Conservation (phyloP, 2,888 invertebrate genomes). For the Dryococelus australis region DNA sequence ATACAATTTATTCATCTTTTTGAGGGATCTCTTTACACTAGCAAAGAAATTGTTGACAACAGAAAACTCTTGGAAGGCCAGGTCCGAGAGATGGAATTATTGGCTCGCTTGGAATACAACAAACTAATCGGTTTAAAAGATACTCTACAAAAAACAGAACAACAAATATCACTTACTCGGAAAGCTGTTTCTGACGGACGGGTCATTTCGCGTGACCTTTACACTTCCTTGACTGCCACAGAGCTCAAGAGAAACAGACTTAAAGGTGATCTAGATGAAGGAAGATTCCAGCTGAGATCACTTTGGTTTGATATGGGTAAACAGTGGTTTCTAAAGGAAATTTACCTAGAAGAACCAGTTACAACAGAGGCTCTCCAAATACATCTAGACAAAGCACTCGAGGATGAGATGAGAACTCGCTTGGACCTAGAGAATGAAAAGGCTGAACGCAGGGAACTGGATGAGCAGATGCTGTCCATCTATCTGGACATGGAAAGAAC, state of each 20-base stretch:
- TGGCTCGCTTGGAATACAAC: background rate
- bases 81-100: background rate
- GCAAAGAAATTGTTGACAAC: background rate
- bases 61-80: background rate
- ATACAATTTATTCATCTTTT: background rate
- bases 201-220: background rate
- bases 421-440: slow-evolving; percentile 12
- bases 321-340: background rate
- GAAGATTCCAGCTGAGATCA: background rate
- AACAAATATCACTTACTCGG: background rate
- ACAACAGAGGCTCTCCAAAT: background rate
- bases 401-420: slow-evolving; percentile 12
- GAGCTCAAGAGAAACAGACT: background rate
- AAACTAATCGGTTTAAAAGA: background rate
- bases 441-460: background rate
- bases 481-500: slow-evolving; percentile 21
- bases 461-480: slow-evolving; percentile 5
- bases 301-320: background rate
- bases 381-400: background rate
- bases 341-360: background rate
- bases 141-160: background rate
- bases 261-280: background rate
- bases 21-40: background rate
- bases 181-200: background rate
- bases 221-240: background rate